Base-by-base conservation (phyloP, 2,797 vertebrate species). In the Momotus momota region DNA sequence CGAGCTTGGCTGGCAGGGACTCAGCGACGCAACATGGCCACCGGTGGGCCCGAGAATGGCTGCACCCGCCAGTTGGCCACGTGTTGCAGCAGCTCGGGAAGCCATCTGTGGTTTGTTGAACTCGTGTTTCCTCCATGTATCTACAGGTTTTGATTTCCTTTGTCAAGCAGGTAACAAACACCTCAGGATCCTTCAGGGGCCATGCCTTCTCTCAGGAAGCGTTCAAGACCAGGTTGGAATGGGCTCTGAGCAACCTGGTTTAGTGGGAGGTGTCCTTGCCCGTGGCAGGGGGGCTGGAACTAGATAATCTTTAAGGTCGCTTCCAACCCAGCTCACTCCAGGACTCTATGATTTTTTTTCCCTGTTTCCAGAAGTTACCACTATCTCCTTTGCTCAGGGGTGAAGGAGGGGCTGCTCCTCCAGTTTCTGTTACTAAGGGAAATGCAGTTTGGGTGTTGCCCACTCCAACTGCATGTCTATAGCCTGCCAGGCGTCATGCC, bases 51-150 rank as follows among this genome's bases (percentile, higher is more conserved):
- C n/a, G 2, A 21, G n/a, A 26, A 2, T 3, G 1, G 46, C 29
- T 31, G 49, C 21, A 23, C 38, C 26, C 7, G 14, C 14, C 0
- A 4, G 6, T 7, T 1, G 27, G n/a, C 25, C 20, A 7, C 7
- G 61, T 1, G 1, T 17, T 0, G 0, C 2, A 6, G 51, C 46
- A 62, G 33, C 35, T 38, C 38, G 3, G 4, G n/a, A 4, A 31
- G 18, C 16, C 4, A 1, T 3, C 41, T 18, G 19, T 19, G 15
- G 14, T 43, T n/a, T 9, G 7, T 48, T 25, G 7, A 51, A 12
- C 14, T 83, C 3, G 0, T 1, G 10, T 11, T 60, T 23, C 4
- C 7, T 25, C 14, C 6, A 0, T 2, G 12, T 23, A 1, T 3
- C 66, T 8, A 4, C 1, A 3, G 22, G 6, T 29, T 17, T 18